Percentiles rank a stretch among this genome's conserved stretches.
Evolutionary conservation across 2,797 vertebrate genomes (phyloP).

Genomic region (Borostomias antarcticus): DNA sequence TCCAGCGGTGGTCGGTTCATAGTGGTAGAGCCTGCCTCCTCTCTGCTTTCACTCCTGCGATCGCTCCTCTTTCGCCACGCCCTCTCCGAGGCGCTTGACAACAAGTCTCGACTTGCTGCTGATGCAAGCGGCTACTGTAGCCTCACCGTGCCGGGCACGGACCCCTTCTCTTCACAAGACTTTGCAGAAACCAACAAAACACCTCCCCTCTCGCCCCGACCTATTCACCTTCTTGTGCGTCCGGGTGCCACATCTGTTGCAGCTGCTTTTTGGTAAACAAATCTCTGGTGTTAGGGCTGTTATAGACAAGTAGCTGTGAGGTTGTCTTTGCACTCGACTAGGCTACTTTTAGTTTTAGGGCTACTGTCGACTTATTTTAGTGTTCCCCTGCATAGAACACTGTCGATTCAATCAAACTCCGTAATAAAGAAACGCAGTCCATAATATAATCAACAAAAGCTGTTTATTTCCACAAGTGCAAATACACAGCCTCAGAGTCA

Average conservation of each 20-base stretch:
- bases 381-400: too few relatives aligned
- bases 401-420: too few relatives aligned
- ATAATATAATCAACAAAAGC: too few relatives aligned
- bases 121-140: neutral
- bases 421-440: too few relatives aligned
- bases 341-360: too few relatives aligned
- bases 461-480: too few relatives aligned
- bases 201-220: neutral
- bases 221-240: conserved; percentile 29
- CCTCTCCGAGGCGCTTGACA: conserved; percentile 34
- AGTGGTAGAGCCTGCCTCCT: conserved; percentile 14
- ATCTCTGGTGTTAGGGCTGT: neutral
- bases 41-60: conserved; percentile 47
- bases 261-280: conserved; percentile 29
- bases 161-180: neutral
- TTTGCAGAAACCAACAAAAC: conserved; percentile 13
- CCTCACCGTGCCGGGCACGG: neutral
- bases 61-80: conserved; percentile 35
- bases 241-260: conserved; percentile 43
- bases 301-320: too few relatives aligned
- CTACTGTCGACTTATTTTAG: too few relatives aligned
- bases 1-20: neutral
- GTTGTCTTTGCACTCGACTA: too few relatives aligned
- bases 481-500: too few relatives aligned
- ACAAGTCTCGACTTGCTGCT: conserved; percentile 75